Base-by-base conservation (phyloP, 2,113 vertebrate species). In the Vulpes vulpes region DNA sequence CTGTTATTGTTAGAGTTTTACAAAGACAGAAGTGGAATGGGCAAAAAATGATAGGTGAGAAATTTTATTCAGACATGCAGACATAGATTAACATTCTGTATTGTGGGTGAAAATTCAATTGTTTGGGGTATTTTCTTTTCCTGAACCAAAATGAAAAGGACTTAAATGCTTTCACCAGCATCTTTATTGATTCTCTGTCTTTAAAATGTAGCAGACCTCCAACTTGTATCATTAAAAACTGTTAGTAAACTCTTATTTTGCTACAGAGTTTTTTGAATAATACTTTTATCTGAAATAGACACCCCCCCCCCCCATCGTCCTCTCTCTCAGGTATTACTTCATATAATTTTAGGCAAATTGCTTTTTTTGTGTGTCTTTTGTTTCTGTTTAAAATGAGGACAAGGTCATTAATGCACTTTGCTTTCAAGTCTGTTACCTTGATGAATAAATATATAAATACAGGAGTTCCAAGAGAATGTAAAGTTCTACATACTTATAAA, bases 311-410 rank as follows among this genome's bases (percentile, higher is more conserved):
- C 3, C 11, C n/a, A 22, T 43, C 0, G 11, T 49, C 65, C 12
- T 20, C 14, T 15, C 43, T 25, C 43, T 38, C 53, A 67, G n/a
- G 25, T 76, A 43, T 51, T 20, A 17, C n/a, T 91, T 71, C 64
- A 22, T 96, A 84, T 96, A 95, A 97, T 97, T 97, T 97, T 95
- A 94, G 93, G 55, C 85, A 97, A 91, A 97, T 98, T 97, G 76
- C 96, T 96, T 93, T 67, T 78, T 95, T 89, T 85, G 74, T 91
- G 67, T 93, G 43, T 62, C 67, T 32, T 93, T 96, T 96, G 90
- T 96, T 97, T 93, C 93, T 93, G 65, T 95, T 94, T 86, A 96
- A 97, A 97, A 96, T 49, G 82, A 97, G 85, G 78, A 97, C 81
- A 96, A 97, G 94, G 85, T 88, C 20, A 11, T 85, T 88, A 93